Conservation (phyloP, 2,797 vertebrate genomes). For the Esox masquinongy region DNA sequence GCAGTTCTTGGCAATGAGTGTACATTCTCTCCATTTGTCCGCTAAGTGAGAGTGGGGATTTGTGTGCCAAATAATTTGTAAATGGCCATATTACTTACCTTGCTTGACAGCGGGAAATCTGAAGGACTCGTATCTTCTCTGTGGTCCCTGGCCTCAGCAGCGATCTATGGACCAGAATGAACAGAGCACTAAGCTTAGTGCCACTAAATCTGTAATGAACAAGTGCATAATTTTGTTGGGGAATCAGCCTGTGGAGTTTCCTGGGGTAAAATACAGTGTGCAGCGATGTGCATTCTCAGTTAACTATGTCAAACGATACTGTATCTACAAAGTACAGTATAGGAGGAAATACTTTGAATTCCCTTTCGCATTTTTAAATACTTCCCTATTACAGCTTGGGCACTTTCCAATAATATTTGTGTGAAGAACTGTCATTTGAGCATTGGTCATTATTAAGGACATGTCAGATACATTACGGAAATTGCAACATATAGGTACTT, state of each 20-base stretch:
- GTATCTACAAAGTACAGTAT: background rate
- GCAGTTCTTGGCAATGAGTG: background rate
- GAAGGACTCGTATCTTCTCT: constrained; percentile 8
- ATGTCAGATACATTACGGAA: background rate
- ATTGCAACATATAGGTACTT: background rate
- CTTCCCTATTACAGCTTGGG: background rate
- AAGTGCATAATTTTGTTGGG: background rate
- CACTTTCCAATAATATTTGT: background rate
- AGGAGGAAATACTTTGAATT: background rate
- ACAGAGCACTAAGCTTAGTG: background rate
- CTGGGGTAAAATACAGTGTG: background rate
- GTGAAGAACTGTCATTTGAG: background rate
- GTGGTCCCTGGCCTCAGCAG: constrained; percentile 6
- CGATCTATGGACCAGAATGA: constrained; percentile 9
- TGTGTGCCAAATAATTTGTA: constrained; percentile 4
- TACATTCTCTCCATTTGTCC: background rate
- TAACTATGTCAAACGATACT: background rate
- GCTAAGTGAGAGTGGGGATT: background rate
- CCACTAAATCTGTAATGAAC: background rate
- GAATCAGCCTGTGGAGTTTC: background rate
- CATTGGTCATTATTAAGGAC: background rate
- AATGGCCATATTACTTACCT: background rate
- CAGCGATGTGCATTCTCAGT: background rate
- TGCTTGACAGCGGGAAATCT: constrained; percentile 5
- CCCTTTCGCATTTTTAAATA: background rate